Base-by-base conservation (phyloP, 2,797 vertebrate genomes). In the Leptoclinus maculatus region DNA sequence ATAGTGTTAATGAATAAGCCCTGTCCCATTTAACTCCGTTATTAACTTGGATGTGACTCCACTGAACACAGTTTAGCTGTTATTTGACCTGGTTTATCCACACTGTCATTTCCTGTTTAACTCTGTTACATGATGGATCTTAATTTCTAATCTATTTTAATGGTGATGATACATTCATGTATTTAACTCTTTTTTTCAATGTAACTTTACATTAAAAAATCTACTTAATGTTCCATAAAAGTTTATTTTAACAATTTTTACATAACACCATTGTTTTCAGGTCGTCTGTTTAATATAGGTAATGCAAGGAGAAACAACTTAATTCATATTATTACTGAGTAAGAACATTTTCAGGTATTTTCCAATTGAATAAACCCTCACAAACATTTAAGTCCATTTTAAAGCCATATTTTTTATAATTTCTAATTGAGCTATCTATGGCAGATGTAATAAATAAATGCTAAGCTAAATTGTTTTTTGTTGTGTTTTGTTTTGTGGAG, bases 71-170 rank as follows among this genome's bases (percentile, higher is more conserved):
- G n/a, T 7, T 11, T 9, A 13, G 38, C 36, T 3, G 49, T 32
- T 65, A 38, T 19, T 64, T 36, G 19, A 66, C 54, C 34, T 71
- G 36, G 32, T 73, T 56, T 16, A 19, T 27, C 21, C 41, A 47
- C 29, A 38, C 29, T 39, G 9, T n/a, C 27, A 45, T 47, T 66
- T 71, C 49, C 25, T 64, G n/a, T 76, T 70, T n/a, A 17, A 47
- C 47, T 34, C 17, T 34, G 27, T 27, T 10, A 29, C 25, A 59
- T 36, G 16, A 27, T 9, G n/a, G 45, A 27, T 16, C 11, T 51
- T 54, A 25, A 12, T 36, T 43, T 29, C 8, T 2, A 7, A 19
- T 32, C 10, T 21, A 53, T 41, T 59, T 59, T n/a, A 51, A 51
- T 25, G 14, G 7, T 39, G 11, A 49, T 41, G 2, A 4, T 1